phyloP scores from a whole-genome alignment of 2,113 vertebrate species.

The Lagopus muta region DNA sequence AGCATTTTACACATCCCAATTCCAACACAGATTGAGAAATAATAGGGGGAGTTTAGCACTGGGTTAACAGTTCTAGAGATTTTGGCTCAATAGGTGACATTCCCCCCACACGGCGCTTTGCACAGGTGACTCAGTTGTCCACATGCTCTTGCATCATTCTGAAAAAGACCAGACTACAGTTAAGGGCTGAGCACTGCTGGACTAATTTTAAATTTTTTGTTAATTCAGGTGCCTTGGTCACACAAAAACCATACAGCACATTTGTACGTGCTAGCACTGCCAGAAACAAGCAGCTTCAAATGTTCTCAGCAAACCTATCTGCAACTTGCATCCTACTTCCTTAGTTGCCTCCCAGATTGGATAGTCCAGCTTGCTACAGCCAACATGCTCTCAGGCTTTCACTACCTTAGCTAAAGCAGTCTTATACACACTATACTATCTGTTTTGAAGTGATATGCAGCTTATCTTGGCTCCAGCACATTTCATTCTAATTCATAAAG shows the following conservation, averaged over 20 bases:
- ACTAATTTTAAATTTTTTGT: background rate
- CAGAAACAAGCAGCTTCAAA: background rate
- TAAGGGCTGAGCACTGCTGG: background rate
- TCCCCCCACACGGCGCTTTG: background rate
- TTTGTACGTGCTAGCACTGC: rapidly evolving
- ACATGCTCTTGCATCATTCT: background rate
- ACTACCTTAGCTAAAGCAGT: background rate
- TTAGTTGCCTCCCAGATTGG: background rate
- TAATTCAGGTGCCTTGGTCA: background rate
- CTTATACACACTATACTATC: background rate
- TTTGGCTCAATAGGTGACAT: background rate
- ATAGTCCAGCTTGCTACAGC: background rate
- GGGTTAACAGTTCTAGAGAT: background rate
- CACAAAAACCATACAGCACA: background rate
- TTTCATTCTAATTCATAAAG: background rate
- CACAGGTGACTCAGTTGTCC: background rate
- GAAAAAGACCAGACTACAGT: background rate
- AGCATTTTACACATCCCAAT: background rate
- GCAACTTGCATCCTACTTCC: background rate
- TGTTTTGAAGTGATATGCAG: background rate
- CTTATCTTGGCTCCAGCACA: background rate
- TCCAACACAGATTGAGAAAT: background rate
- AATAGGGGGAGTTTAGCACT: background rate
- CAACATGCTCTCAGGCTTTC: background rate
- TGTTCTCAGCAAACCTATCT: background rate